Percentiles rank a stretch among this genome's conserved stretches.
phyloP scores from a whole-genome alignment of 2,797 vertebrate species.

The Paramormyrops hopkinsi region DNA sequence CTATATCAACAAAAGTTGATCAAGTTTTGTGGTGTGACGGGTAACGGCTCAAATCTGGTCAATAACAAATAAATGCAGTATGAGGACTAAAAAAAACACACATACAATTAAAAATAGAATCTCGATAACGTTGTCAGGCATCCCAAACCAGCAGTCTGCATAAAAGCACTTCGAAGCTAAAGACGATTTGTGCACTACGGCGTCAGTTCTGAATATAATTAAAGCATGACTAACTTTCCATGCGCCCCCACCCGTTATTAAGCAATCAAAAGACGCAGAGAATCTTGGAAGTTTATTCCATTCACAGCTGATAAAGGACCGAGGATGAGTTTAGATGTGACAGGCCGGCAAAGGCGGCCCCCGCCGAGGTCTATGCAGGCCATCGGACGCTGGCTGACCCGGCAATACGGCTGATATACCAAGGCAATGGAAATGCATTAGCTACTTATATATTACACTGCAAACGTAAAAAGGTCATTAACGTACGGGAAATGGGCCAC shows the following conservation, averaged over 20 bases:
- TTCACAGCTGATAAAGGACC: background rate
- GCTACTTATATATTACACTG: background rate
- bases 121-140: background rate
- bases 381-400: background rate
- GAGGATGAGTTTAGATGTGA: background rate
- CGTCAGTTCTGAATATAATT: background rate
- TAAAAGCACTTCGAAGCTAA: background rate
- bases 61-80: background rate
- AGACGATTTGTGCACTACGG: background rate
- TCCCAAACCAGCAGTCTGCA: background rate
- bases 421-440: background rate
- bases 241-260: constrained; percentile 7
- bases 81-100: background rate
- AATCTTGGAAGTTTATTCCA: background rate
- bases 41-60: background rate
- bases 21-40: background rate
- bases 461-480: background rate
- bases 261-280: background rate
- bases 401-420: background rate
- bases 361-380: background rate
- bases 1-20: background rate
- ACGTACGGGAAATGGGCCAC: background rate
- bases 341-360: background rate
- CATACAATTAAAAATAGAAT: background rate
- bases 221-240: constrained; percentile 10